Conservation (phyloP, 2,888 invertebrate species). For the Dynastes maya region DNA sequence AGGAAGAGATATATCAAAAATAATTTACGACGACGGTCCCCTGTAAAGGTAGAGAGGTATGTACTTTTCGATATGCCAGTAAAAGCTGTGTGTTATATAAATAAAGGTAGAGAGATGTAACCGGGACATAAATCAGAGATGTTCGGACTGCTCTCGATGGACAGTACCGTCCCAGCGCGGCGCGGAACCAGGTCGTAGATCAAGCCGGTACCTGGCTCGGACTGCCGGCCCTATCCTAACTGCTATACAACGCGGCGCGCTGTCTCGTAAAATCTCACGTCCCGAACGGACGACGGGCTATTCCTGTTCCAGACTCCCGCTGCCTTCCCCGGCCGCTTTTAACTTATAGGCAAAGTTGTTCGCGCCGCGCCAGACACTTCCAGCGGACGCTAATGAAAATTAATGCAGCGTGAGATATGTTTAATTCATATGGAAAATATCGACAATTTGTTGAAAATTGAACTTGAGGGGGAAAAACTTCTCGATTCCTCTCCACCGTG, state of each 20-base stretch:
- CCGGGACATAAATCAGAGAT: slow-evolving; percentile 47
- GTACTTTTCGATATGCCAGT: slow-evolving; percentile 43
- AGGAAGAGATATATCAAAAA: slow-evolving; percentile 16
- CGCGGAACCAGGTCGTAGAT: slow-evolving; percentile 33
- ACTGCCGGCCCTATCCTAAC: slow-evolving; percentile 1
- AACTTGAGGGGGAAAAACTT: slow-evolving; percentile 33
- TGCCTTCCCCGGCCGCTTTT: slow-evolving; percentile 5
- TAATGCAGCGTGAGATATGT: slow-evolving; percentile 54
- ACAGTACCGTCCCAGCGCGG: slow-evolving; percentile 43
- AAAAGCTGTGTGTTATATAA: slow-evolving; percentile 44
- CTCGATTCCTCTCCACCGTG: slow-evolving; percentile 28
- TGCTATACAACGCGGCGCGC: slow-evolving; percentile 1
- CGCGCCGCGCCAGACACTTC: slow-evolving; percentile 53
- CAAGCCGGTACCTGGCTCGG: slow-evolving; percentile 35
- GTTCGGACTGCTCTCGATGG: slow-evolving; percentile 45
- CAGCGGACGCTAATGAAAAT: slow-evolving; percentile 57
- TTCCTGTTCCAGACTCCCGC: slow-evolving; percentile 26
- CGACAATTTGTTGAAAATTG: slow-evolving; percentile 48
- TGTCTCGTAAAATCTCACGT: slow-evolving; percentile 36
- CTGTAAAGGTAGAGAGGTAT: not conserved
- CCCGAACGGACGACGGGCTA: not conserved
- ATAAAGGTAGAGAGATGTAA: slow-evolving; percentile 44
- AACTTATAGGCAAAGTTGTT: slow-evolving; percentile 56
- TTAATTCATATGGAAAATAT: slow-evolving; percentile 48
- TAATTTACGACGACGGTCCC: slow-evolving; percentile 18